Evolutionary conservation across 2,888 invertebrate genomes (phyloP).

Genomic region (Sarcophaga carnaria): DNA sequence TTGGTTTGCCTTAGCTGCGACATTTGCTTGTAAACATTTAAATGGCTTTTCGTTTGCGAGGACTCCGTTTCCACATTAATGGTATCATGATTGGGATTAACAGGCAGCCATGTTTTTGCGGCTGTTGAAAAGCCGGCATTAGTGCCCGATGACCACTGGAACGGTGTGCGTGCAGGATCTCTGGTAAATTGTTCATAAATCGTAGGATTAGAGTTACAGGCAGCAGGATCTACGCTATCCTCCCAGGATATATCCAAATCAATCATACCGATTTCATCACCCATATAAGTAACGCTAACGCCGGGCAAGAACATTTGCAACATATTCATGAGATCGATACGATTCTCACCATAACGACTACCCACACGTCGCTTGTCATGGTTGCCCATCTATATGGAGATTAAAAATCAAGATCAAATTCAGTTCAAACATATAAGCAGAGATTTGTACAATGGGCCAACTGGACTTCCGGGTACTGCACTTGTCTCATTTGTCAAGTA

Average conservation of each 20-base stretch:
- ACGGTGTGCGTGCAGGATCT: slow-evolving; percentile 85
- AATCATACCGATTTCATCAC: slow-evolving; percentile 80
- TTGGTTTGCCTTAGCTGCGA: slow-evolving; percentile 79
- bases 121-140: slow-evolving; percentile 80
- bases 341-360: slow-evolving; percentile 85
- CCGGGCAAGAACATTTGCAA: slow-evolving; percentile 86
- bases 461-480: no score
- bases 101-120: slow-evolving; percentile 79
- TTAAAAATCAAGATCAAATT: neutral
- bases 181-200: slow-evolving; percentile 85
- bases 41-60: slow-evolving; percentile 82
- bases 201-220: slow-evolving; percentile 82
- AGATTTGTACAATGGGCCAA: no score
- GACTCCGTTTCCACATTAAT: slow-evolving; percentile 84
- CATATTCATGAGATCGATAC: slow-evolving; percentile 91
- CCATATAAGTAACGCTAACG: slow-evolving; percentile 85
- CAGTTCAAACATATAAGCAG: neutral
- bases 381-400: slow-evolving; percentile 84
- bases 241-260: slow-evolving; percentile 84
- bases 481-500: no score
- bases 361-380: slow-evolving; percentile 87
- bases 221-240: slow-evolving; percentile 83
- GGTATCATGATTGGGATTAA: slow-evolving; percentile 84
- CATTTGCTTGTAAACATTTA: slow-evolving; percentile 84
- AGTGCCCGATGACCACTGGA: slow-evolving; percentile 84